Evolutionary conservation across 1,140 invertebrate genomes (phyloP), one percentile per base, ranked within the genome.

Genomic region (Pollicipes pollicipes): DNA sequence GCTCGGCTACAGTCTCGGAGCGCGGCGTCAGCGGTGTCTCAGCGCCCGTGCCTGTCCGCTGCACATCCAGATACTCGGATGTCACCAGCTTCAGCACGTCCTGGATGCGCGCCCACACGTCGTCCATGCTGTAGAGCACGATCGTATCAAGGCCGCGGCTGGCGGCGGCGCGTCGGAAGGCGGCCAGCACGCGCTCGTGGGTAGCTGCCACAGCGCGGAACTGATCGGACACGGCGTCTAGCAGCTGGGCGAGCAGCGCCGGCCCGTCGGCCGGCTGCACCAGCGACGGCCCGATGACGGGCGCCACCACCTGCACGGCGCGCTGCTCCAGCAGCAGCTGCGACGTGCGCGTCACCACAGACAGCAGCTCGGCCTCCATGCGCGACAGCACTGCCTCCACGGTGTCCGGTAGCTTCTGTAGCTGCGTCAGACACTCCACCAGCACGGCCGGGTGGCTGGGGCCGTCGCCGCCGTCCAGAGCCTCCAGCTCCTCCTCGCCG

Each of bases 61-160:
- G 69, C 32, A 64, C 63, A 67, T 69, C 35, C 69, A 69, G 73
- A 74, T 70, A 70, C 72, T 72, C 45, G 27, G 29, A 35, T 68
- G 70, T 70, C 1, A 71, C 68, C 72, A 69, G 21, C 82, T 85
- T 83, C 83, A 93, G 89, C 74, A 93, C 89, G 76, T 86, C 85
- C 79, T 96, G 93, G 30, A 94, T 88, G 76, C 90, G 89, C 37
- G 85, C 87, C 92, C 93, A 95, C 74, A 93, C 90, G 79, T 93
- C 88, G 26, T 86, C 84, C 76, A 91, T 86, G 74, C 87, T 87
- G 80, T 94, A 93, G 66, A 80, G 68, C 35, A 70, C 70, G 30
- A 77, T 68, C 3, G 63, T 64, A 66, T 75, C 74, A 27, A 73
- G 72, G 64, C 71, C 72, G 27, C 73, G 73, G 45, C 75, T 68